Conservation (phyloP, 1,140 invertebrate species). For the Holotrichia oblita region DNA sequence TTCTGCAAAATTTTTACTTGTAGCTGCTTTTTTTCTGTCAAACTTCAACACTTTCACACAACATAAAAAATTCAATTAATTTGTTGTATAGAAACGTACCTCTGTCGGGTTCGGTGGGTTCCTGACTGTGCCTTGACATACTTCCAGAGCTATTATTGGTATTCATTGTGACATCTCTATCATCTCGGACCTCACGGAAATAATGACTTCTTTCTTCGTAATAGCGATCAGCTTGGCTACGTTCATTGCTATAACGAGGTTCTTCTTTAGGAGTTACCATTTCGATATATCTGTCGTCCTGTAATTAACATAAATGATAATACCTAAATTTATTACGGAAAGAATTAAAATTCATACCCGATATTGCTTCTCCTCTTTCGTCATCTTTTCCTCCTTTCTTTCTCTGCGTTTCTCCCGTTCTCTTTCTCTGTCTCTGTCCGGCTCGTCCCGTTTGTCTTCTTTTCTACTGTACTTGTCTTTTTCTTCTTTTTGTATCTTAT, state of each 20-base stretch:
- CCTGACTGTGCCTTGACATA: slow-evolving; percentile 55
- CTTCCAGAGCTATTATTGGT: slow-evolving; percentile 49
- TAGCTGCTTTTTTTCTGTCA: too few species aligned
- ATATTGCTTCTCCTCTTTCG: slow-evolving; percentile 64
- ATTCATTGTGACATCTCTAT: slow-evolving; percentile 53
- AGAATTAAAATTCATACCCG: slow-evolving; percentile 55
- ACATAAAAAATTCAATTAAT: too few species aligned
- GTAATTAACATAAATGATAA: slow-evolving; percentile 35
- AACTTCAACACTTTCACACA: too few species aligned
- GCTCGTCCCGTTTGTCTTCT: slow-evolving; percentile 64
- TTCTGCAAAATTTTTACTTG: too few species aligned
- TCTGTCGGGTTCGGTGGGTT: slow-evolving; percentile 58
- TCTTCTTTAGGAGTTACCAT: slow-evolving; percentile 59
- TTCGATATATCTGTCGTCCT: slow-evolving; percentile 64
- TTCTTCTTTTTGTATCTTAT: slow-evolving; percentile 63
- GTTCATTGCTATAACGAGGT: slow-evolving; percentile 52
- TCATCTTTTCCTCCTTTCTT: slow-evolving; percentile 58
- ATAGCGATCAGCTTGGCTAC: slow-evolving; percentile 54
- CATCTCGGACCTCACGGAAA: slow-evolving; percentile 61
- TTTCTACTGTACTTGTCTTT: slow-evolving; percentile 64
- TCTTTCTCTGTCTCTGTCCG: slow-evolving; percentile 56
- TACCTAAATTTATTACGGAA: neutral
- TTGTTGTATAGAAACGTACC: slow-evolving; percentile 46
- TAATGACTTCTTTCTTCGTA: slow-evolving; percentile 60
- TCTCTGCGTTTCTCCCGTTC: slow-evolving; percentile 56